A percentile compares a stretch with the other conserved stretches of the same genome.
phyloP scores from a whole-genome alignment of 2,797 vertebrate genomes.

The Gymnothorax javanicus region DNA sequence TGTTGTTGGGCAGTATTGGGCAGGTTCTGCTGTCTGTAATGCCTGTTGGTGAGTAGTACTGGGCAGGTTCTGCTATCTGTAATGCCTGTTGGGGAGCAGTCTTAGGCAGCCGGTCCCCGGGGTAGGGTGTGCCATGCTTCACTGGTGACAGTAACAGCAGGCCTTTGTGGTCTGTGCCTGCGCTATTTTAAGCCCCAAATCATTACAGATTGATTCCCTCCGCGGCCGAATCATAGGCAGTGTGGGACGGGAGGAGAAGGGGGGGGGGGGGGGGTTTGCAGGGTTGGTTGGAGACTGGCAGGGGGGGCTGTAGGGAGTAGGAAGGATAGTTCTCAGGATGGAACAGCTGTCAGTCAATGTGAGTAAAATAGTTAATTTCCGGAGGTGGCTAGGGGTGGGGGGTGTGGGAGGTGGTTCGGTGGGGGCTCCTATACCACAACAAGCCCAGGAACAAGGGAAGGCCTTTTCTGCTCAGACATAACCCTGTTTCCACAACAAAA shows the following conservation, averaged over 20 bases:
- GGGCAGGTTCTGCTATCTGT: not conserved
- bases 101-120: not conserved
- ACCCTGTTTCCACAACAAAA: slow-evolving; percentile 13
- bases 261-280: slow-evolving; percentile 53
- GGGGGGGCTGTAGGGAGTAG: not conserved
- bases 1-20: too few species aligned
- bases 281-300: too few species aligned
- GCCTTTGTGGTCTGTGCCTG: slow-evolving; percentile 67
- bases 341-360: slow-evolving; percentile 77
- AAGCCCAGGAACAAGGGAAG: not conserved
- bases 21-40: too few species aligned
- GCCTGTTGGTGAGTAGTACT: too few species aligned
- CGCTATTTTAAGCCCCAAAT: slow-evolving; percentile 76
- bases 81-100: not conserved
- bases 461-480: slow-evolving; percentile 9
- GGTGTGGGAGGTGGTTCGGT: slow-evolving; percentile 30
- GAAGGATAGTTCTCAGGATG: slow-evolving; percentile 60
- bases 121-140: slow-evolving; percentile 9
- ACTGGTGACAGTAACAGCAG: slow-evolving; percentile 50
- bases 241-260: slow-evolving; percentile 34
- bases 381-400: slow-evolving; percentile 54
- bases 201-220: slow-evolving; percentile 78
- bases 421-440: too few species aligned
- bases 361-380: slow-evolving; percentile 73
- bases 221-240: slow-evolving; percentile 57